These are phyloP conservation scores for Hemaris fuciformis DNA, from an alignment of 2,888 invertebrate species.

Conservation along the genomic window DNA sequence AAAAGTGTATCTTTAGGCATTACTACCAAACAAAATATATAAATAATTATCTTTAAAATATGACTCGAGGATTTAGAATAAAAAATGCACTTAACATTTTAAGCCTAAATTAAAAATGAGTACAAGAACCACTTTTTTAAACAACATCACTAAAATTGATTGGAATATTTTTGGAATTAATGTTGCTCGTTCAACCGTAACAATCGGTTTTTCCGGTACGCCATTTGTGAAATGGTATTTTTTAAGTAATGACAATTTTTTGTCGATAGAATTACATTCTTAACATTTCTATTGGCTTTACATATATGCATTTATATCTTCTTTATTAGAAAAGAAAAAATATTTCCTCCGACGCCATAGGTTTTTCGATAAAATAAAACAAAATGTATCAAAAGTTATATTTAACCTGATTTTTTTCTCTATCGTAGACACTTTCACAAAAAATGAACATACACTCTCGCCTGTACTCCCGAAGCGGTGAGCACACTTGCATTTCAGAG, in stretches of 20 bases:
- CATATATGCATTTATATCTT: no score
- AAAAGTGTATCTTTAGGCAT: no score
- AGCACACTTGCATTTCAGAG: no score
- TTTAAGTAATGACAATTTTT: neutral
- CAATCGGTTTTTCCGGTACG: neutral
- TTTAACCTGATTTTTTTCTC: no score
- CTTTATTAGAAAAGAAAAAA: no score
- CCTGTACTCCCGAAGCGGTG: no score
- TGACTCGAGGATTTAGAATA: neutral
- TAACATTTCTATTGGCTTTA: no score
- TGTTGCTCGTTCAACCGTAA: neutral
- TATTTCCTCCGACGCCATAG: no score
- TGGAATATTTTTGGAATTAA: neutral
- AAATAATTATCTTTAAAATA: neutral
- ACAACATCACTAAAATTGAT: neutral
- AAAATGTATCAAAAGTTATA: no score
- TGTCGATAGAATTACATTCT: neutral
- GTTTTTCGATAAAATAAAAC: no score
- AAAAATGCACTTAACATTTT: neutral
- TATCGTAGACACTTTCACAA: no score
- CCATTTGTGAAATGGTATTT: neutral
- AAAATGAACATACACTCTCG: no score
- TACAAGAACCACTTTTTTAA: neutral
- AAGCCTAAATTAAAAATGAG: neutral
- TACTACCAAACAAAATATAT: neutral